Evolutionary conservation across 1,140 invertebrate species (phyloP).

Genomic region (Brachionus calyciflorus): DNA sequence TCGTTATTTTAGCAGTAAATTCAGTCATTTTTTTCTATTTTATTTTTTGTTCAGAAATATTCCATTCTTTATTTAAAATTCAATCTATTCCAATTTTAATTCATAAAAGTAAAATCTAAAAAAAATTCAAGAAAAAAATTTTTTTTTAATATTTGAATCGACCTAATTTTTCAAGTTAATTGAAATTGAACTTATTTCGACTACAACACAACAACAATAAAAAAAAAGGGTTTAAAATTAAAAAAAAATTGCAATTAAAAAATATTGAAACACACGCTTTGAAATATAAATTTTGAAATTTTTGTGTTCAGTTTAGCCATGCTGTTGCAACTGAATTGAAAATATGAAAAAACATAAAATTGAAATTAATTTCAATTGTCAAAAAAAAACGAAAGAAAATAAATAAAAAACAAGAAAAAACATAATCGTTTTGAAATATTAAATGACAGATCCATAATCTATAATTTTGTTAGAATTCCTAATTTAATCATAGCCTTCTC

Average conservation of each 20-base stretch:
- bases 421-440: too few species aligned
- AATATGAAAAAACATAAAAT: too few species aligned
- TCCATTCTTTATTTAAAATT: background rate
- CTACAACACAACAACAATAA: too few species aligned
- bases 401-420: too few species aligned
- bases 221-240: too few species aligned
- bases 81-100: too few species aligned
- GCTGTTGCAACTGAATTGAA: conserved; percentile 6
- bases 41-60: conserved; percentile 4
- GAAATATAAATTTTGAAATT: background rate
- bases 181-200: background rate
- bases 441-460: too few species aligned
- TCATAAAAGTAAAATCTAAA: too few species aligned
- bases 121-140: background rate
- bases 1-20: conserved; percentile 19
- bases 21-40: background rate
- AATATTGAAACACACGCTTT: background rate
- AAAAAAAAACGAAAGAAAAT: too few species aligned
- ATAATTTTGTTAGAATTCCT: too few species aligned
- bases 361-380: too few species aligned
- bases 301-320: background rate
- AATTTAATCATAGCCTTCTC: too few species aligned
- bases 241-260: conserved; percentile 10
- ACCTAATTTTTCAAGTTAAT: conserved; percentile 32
- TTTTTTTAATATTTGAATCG: conserved; percentile 8